Conservation (phyloP, 1,140 invertebrate species). For the Monochamus saltuarius region DNA sequence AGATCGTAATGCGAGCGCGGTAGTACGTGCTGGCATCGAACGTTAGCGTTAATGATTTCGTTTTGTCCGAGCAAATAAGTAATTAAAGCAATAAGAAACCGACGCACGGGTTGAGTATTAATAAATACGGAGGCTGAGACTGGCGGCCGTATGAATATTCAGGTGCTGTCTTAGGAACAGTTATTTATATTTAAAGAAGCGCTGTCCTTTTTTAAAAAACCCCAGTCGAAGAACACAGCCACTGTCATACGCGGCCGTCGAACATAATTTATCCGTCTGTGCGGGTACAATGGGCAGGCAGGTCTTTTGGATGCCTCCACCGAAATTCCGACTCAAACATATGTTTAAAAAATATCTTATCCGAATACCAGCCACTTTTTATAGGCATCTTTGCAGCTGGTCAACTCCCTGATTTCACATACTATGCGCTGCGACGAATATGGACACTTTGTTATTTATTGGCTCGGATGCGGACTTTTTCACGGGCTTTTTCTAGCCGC, state of each 20-base stretch:
- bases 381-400: slow-evolving; percentile 42
- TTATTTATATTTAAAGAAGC: slow-evolving; percentile 40
- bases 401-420: slow-evolving; percentile 40
- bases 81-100: slow-evolving; percentile 22
- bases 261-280: slow-evolving; percentile 53
- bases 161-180: slow-evolving; percentile 26
- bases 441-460: too few relatives aligned
- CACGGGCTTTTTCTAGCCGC: too few relatives aligned
- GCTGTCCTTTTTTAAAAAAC: not conserved
- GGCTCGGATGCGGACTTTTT: too few relatives aligned
- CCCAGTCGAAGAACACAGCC: slow-evolving; percentile 26
- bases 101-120: slow-evolving; percentile 7
- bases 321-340: slow-evolving; percentile 51
- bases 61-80: slow-evolving; percentile 11
- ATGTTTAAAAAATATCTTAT: slow-evolving; percentile 53
- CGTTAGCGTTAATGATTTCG: too few relatives aligned
- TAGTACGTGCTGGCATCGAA: too few relatives aligned
- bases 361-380: slow-evolving; percentile 48
- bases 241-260: slow-evolving; percentile 52
- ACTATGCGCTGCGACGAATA: slow-evolving; percentile 7
- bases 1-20: too few relatives aligned
- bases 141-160: slow-evolving; percentile 15
- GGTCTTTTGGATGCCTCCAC: slow-evolving; percentile 38
- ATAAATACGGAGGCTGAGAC: slow-evolving; percentile 14
- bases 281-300: slow-evolving; percentile 47